Evolutionary conservation across 2,797 vertebrate species (phyloP).

Genomic region (Chelon auratus): DNA sequence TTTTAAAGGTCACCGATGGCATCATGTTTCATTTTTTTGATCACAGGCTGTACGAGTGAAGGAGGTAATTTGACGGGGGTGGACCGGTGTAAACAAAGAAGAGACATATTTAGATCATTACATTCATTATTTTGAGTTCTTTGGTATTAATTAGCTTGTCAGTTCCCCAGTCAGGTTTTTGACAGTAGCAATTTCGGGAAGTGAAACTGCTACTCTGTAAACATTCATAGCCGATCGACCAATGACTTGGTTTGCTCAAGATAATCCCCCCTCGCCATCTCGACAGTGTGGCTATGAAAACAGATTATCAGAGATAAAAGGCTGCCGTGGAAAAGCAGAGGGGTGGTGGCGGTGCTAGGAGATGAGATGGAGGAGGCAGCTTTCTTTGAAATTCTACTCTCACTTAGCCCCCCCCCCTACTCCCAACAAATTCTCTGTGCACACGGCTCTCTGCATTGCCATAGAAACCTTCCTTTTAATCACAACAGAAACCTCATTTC

Average conservation of each 20-base stretch:
- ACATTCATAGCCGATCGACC: constrained; percentile 53
- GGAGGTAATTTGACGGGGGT: constrained; percentile 3
- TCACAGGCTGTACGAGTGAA: neutral
- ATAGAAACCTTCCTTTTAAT: constrained; percentile 86
- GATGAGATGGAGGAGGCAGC: constrained; percentile 78
- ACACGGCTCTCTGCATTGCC: constrained; percentile 82
- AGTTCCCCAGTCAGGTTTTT: constrained; percentile 14
- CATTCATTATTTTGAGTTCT: constrained; percentile 25
- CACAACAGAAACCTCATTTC: constrained; percentile 86
- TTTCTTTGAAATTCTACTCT: constrained; percentile 87
- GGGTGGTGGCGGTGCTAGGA: constrained; percentile 51
- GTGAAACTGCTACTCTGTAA: constrained; percentile 49
- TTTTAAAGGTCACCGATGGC: constrained; percentile 62
- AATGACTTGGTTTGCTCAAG: constrained; percentile 51
- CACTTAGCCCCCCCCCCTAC: constrained; percentile 70
- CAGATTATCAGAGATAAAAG: constrained; percentile 79
- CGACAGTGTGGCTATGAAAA: constrained; percentile 74
- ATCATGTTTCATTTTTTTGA: constrained; percentile 13
- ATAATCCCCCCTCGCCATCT: constrained; percentile 60
- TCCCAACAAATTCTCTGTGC: constrained; percentile 76
- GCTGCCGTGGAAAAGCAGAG: constrained; percentile 61
- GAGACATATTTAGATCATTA: constrained; percentile 32
- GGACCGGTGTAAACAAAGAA: constrained; percentile 8
- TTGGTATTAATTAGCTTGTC: constrained; percentile 29
- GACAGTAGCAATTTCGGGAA: constrained; percentile 43